Evolutionary conservation across 2,113 vertebrate species (phyloP).

Genomic region (Alethe castanea): DNA sequence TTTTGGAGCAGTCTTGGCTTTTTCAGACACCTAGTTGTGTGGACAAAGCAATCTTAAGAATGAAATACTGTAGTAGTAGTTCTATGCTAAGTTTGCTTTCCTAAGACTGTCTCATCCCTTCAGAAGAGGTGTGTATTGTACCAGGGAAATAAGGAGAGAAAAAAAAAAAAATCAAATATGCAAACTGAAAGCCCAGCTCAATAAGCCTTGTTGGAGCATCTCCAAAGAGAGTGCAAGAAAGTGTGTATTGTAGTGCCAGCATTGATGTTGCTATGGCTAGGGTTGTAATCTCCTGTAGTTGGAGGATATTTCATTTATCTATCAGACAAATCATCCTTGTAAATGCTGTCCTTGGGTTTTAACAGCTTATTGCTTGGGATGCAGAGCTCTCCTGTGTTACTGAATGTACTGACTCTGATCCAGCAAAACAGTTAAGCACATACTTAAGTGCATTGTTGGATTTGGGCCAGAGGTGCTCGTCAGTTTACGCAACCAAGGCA

Average conservation of each 20-base stretch:
- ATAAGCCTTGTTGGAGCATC: not conserved
- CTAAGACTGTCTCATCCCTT: not conserved
- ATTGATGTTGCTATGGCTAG: not conserved
- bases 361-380: conserved; percentile 7
- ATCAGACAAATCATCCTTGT: not conserved
- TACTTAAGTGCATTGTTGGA: conserved; percentile 41
- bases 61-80: not conserved
- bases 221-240: not conserved
- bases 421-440: conserved; percentile 18
- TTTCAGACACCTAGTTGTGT: not conserved
- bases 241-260: not conserved
- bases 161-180: not conserved
- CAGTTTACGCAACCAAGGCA: not conserved
- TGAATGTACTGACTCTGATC: conserved; percentile 22
- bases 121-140: not conserved
- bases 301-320: not conserved
- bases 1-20: not conserved
- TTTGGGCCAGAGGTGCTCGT: conserved; percentile 17
- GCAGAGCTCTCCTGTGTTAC: not conserved
- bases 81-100: not conserved
- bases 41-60: not conserved
- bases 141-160: not conserved
- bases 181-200: not conserved
- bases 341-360: not conserved
- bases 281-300: not conserved